phyloP scores from a whole-genome alignment of 1,140 invertebrate genomes.

The Anagrus nilaparvatae region DNA sequence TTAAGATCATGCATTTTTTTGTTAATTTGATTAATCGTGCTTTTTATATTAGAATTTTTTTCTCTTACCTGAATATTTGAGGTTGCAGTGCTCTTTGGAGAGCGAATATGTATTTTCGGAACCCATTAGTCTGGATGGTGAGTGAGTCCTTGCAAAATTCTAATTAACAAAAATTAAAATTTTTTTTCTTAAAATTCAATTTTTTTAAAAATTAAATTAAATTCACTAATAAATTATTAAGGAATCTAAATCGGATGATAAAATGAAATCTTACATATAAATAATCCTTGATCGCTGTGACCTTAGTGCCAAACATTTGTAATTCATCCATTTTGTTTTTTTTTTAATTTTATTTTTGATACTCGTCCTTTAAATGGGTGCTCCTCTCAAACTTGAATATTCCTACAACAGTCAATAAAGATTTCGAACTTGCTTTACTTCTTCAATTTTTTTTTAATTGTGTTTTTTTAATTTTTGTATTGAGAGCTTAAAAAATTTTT shows the following conservation, averaged over 20 bases:
- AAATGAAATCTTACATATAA: conserved; percentile 41
- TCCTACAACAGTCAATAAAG: conserved; percentile 42
- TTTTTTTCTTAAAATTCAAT: not conserved
- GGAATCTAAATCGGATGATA: conserved; percentile 17
- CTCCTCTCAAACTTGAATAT: conserved; percentile 36
- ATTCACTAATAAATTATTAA: conserved; percentile 10
- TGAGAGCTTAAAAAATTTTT: too few species aligned
- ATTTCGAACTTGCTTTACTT: conserved; percentile 21
- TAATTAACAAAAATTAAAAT: conserved; percentile 26
- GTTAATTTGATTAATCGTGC: too few species aligned
- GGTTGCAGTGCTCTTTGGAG: conserved; percentile 38
- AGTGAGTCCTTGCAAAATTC: conserved; percentile 41
- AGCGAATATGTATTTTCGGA: conserved; percentile 41
- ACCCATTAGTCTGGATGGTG: conserved; percentile 41
- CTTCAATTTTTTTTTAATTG: conserved; percentile 2
- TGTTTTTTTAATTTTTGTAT: not conserved
- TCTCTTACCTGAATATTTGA: conserved; percentile 40
- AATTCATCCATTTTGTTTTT: conserved; percentile 36
- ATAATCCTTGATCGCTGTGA: conserved; percentile 44
- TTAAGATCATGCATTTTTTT: too few species aligned
- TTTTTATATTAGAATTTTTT: too few species aligned
- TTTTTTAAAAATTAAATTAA: conserved; percentile 4
- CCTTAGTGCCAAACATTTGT: conserved; percentile 44
- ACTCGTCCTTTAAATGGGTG: too few species aligned
- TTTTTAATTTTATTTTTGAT: conserved; percentile 35